Conservation (phyloP, 1,140 invertebrate genomes). For the Portunus trituberculatus region DNA sequence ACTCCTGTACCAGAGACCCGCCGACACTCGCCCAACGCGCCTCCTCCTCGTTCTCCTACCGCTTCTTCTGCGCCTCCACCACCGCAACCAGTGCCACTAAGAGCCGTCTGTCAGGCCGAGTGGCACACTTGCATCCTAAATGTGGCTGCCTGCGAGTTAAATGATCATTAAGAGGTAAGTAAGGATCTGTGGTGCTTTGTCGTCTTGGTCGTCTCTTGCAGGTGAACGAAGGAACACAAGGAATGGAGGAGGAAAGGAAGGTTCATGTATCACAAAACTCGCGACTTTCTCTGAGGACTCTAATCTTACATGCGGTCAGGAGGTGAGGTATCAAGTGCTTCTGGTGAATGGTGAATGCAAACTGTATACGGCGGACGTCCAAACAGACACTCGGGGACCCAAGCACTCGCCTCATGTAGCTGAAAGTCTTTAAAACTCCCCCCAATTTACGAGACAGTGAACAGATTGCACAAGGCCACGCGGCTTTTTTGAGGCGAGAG, state of each 20-base stretch:
- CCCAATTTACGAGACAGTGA: no score
- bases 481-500: not conserved
- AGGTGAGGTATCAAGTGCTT: not conserved
- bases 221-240: no score
- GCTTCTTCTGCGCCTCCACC: not conserved
- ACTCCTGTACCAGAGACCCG: constrained; percentile 8
- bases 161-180: constrained; percentile 13
- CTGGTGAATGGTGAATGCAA: not conserved
- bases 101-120: constrained; percentile 16
- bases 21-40: not conserved
- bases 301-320: not conserved
- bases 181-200: not conserved
- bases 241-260: no score
- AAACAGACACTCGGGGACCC: no score
- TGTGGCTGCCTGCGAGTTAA: constrained; percentile 18
- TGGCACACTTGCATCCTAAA: constrained; percentile 11
- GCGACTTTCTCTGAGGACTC: not conserved
- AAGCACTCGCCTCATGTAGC: not conserved
- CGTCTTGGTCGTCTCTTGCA: not conserved
- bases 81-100: not conserved
- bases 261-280: not conserved
- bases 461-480: not conserved
- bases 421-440: no score
- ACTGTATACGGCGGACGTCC: not conserved
- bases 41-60: not conserved